A percentile compares a stretch with the other conserved stretches of the same genome.
phyloP scores from a whole-genome alignment of 2,113 vertebrate genomes.

The Talpa occidentalis region DNA sequence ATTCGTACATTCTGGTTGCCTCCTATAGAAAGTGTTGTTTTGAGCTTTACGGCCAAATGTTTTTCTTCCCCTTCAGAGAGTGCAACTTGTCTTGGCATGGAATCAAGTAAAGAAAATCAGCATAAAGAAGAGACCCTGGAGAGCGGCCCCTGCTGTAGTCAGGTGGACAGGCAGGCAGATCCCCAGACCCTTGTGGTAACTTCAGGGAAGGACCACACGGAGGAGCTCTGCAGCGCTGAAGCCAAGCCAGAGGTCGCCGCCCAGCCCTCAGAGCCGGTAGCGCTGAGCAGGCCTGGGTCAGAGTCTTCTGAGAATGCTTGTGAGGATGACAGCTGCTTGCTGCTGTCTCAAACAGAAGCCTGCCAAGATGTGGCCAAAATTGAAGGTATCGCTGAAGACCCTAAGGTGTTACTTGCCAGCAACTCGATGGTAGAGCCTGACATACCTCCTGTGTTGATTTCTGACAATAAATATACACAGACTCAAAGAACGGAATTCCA shows the following conservation, averaged over 20 bases:
- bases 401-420: slow-evolving; percentile 50
- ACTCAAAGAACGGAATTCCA: slow-evolving; percentile 74
- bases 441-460: slow-evolving; percentile 66
- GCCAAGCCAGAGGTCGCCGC: slow-evolving; percentile 76
- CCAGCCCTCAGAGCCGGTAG: slow-evolving; percentile 81
- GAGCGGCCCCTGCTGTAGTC: slow-evolving; percentile 33
- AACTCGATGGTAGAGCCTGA: slow-evolving; percentile 77
- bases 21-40: slow-evolving; percentile 75
- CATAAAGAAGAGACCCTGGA: slow-evolving; percentile 39
- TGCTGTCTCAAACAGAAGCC: slow-evolving; percentile 76
- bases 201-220: slow-evolving; percentile 79
- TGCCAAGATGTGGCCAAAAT: slow-evolving; percentile 72
- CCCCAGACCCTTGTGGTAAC: slow-evolving; percentile 48
- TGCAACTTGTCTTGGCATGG: slow-evolving; percentile 77
- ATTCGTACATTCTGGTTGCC: slow-evolving; percentile 16
- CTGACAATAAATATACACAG: slow-evolving; percentile 74
- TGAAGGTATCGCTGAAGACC: slow-evolving; percentile 66
- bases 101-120: slow-evolving; percentile 74
- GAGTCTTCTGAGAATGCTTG: slow-evolving; percentile 70
- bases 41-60: slow-evolving; percentile 74
- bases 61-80: slow-evolving; percentile 84
- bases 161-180: slow-evolving; percentile 53
- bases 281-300: slow-evolving; percentile 69
- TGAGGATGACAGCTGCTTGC: slow-evolving; percentile 67
- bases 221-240: slow-evolving; percentile 81